Evolutionary conservation across 2,888 invertebrate genomes (phyloP), one percentile per base, ranked within the genome.

Genomic region (Lochmaea capreae): DNA sequence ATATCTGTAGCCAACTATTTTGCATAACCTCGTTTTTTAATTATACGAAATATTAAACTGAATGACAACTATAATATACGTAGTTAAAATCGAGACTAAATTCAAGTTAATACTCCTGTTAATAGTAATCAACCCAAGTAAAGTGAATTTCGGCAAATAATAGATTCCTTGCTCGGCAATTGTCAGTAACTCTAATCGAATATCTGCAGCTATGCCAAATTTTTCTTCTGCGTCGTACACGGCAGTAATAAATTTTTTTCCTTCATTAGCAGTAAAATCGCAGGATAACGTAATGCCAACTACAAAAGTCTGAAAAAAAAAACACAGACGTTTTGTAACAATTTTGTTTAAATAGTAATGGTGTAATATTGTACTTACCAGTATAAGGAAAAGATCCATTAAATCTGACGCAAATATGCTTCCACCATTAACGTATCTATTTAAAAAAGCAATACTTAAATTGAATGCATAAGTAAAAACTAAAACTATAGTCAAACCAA

Each of bases 41-140:
- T 46, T 65, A 6, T 69, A 63, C 4, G 69, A 63, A 12, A 69
- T 18, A 67, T 76, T 78, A 54, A 76, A 75, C 43, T 77, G 79
- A 58, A 77, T 75, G 46, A 77, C 67, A 26, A 78, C 67, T 1
- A 78, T 75, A 52, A 78, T 62, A 58, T 78, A 78, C 1, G 76
- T 76, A 2, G 75, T 73, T 16, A 71, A n/a, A 18, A 59, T 67
- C 18, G 72, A 71, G 6, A 78, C 26, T 12, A 77, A 42, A 0
- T 65, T 33, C 52, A 77, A 61, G 26, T 76, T 52, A 11, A 67
- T 67, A 5, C 67, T 70, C 52, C 70, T 76, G 62, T 73, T 72
- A 11, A 77, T 59, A 22, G 73, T 72, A 12, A 77, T 66, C 1
- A 75, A 54, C 18, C 73, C 77, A 10, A 75, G n/a, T 16, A 74